Evolutionary conservation across 92 coral and sea anemone species (phyloP), one percentile per base, ranked within the genome.

Genomic region (Diadumene lineata): DNA sequence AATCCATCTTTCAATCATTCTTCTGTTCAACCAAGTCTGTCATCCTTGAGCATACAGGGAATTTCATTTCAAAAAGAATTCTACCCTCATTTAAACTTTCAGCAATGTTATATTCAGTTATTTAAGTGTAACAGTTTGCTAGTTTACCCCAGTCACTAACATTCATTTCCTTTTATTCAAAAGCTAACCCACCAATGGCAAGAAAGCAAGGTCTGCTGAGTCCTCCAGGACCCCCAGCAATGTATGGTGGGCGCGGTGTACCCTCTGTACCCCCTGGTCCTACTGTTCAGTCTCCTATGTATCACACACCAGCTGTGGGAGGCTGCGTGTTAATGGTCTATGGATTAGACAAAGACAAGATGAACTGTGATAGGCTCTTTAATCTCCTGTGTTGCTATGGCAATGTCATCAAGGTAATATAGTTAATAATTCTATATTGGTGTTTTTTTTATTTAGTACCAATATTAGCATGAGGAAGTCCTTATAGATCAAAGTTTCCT

Each of bases 381-480:
- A 94, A 94, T 27, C 70, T 94, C 29, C 83, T 94, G 43, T 94
- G 98, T 83, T 93, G 97, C 77, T 94, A 92, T 94, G 98, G 98
- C 23, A 94, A 94, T 80, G 97, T 94, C 26, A 53, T 89, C 9
- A 88, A 80, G 97, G 98, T 94, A 57, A 34, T 78, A 25, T 0
- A 29, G 50, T 26, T 44, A 17, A 44, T 17, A 44, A 44, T 44
- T 8, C 9, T 44, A 8, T 17, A 44, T 60, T 64, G 29, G 4
- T 7, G 16, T 51, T 24, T n/a, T n/a, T n/a, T n/a, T n/a, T n/a
- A n/a, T n/a, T n/a, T n/a, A n/a, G n/a, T n/a, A n/a, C n/a, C n/a
- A n/a, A n/a, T n/a, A n/a, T n/a, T n/a, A n/a, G n/a, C n/a, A n/a
- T n/a, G n/a, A n/a, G n/a, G n/a, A n/a, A n/a, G n/a, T n/a, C n/a